Base-by-base conservation (phyloP, 2,113 vertebrate species). In the Aspidoscelis tigris region DNA sequence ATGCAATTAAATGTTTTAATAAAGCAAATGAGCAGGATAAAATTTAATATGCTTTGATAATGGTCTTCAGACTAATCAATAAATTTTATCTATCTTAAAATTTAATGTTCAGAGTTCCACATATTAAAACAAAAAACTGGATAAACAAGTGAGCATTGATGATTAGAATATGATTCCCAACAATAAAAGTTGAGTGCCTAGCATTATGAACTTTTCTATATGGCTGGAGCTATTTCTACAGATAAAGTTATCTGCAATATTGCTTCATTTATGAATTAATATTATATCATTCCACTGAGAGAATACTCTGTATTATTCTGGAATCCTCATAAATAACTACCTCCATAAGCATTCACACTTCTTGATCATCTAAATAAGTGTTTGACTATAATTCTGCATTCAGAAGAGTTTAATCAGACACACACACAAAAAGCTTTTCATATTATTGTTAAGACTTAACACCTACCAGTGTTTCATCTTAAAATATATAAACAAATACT, bases 401-500 rank as follows among this genome's bases (percentile, higher is more conserved):
- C 83, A 84, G 85, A 89, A 85, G 90, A 89, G 77, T 78, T 88
- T 94, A 91, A 90, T 90, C 91, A 87, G 88, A 91, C 92, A 88
- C 87, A 78, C 78, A 33, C 89, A 87, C 83, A 47, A 82, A 72
- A 88, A 78, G 66, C 43, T 91, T 89, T 84, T 84, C 87, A 86
- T 61, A 39, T 76, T 86, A 84, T 81, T 88, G 90, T 87, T 85
- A 64, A 76, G 88, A 74, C 82, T 88, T 86, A 18, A 61, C 92
- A 70, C 90, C 90, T 94, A 88, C 75, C 10, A 24, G 61, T 89
- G 87, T 80, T 88, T 53, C 70, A 92, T 76, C 88, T 91, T 91
- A 91, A 92, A 94, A 92, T 90, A 85, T 68, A 69, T 91, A 69
- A 93, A 89, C 92, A 92, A 94, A 87, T 86, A 90, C 88, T 87